Percentiles rank a stretch among this genome's conserved stretches.
phyloP scores from a whole-genome alignment of 2,888 invertebrate genomes.

The Amblyjoppa fuscipennis region DNA sequence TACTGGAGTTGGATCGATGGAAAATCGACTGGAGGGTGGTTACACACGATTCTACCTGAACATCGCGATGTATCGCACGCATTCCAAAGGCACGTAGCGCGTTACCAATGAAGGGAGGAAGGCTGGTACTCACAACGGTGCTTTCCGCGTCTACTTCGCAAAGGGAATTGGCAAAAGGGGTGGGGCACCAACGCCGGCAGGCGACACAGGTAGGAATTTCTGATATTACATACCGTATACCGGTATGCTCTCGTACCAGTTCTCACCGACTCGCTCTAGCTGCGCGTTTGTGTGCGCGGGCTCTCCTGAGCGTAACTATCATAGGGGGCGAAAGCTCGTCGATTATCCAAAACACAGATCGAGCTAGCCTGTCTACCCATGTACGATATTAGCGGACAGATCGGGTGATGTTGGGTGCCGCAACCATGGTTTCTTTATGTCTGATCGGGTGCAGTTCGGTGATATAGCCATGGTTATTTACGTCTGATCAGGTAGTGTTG shows the following conservation, averaged over 20 bases:
- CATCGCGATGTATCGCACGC: constrained; percentile 51
- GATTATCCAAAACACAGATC: constrained; percentile 36
- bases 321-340: constrained; percentile 33
- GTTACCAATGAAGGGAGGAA: constrained; percentile 55
- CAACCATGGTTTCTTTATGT: no score
- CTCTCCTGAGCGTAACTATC: constrained; percentile 22
- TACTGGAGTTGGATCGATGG: constrained; percentile 56
- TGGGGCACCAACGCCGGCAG: constrained; percentile 62
- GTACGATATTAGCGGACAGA: background rate
- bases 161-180: constrained; percentile 23
- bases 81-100: constrained; percentile 58
- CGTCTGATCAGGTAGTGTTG: no score
- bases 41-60: constrained; percentile 55
- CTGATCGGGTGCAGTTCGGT: no score
- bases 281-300: constrained; percentile 23
- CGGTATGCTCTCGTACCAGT: constrained; percentile 74
- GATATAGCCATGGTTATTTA: no score
- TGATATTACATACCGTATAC: constrained; percentile 82
- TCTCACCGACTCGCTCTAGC: constrained; percentile 26
- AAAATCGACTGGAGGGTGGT: constrained; percentile 60
- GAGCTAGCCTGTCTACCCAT: background rate
- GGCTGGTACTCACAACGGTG: constrained; percentile 66
- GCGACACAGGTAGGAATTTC: constrained; percentile 81
- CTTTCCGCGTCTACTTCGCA: constrained; percentile 54
- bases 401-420: no score